phyloP scores from a whole-genome alignment of 2,888 invertebrate species.

The Arrhopalites spinosus region DNA sequence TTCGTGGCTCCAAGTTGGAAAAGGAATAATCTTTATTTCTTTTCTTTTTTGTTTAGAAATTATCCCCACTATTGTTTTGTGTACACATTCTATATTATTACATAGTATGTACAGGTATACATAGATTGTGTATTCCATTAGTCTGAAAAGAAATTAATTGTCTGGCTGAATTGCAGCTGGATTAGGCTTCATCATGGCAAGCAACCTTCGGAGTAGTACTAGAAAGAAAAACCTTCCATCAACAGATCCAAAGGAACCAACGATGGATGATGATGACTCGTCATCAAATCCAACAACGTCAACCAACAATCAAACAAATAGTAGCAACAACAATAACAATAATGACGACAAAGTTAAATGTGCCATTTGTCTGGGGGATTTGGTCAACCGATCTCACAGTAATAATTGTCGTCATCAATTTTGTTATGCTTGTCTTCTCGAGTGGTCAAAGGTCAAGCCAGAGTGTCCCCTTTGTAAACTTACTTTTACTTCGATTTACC shows the following conservation, averaged over 20 bases:
- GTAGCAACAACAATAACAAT: background rate
- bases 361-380: constrained; percentile 86
- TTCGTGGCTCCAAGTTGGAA: too few relatives aligned
- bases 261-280: background rate
- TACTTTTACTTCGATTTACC: constrained; percentile 86
- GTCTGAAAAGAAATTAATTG: too few relatives aligned
- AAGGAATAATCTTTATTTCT: too few relatives aligned
- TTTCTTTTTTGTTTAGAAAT: background rate
- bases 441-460: constrained; percentile 94
- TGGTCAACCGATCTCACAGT: constrained; percentile 86
- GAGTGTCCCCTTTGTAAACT: constrained; percentile 95
- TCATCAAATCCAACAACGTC: background rate
- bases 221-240: background rate
- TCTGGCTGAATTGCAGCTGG: background rate
- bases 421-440: constrained; percentile 87
- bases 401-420: constrained; percentile 92
- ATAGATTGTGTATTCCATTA: too few relatives aligned
- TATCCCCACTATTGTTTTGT: background rate
- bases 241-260: background rate
- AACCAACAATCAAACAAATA: background rate
- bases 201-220: constrained; percentile 30
- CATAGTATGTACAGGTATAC: background rate
- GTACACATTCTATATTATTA: too few relatives aligned
- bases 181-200: constrained; percentile 19
- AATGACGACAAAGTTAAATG: constrained; percentile 66